phyloP scores from a whole-genome alignment of 1,140 invertebrate species.

The Physella acuta region DNA sequence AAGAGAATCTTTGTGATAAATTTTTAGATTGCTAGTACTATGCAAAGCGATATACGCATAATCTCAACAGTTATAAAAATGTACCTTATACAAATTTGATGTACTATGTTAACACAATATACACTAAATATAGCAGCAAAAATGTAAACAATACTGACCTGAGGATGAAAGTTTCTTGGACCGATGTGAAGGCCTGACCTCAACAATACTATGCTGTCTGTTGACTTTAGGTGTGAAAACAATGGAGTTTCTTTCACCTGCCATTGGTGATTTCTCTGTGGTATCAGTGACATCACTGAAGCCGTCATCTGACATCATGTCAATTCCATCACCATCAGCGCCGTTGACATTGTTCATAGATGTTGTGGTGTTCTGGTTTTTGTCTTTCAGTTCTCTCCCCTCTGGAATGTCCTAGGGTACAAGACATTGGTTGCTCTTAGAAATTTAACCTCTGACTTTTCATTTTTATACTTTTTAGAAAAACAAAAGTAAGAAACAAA shows the following conservation, averaged over 20 bases:
- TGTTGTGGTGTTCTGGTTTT: neutral
- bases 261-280: neutral
- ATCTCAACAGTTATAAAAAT: too few species aligned
- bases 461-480: neutral
- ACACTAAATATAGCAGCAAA: too few species aligned
- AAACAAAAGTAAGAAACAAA: too few species aligned
- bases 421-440: too few species aligned
- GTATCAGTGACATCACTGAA: neutral
- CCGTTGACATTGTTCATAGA: neutral
- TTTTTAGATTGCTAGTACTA: too few species aligned
- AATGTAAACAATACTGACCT: neutral
- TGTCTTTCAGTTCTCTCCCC: neutral
- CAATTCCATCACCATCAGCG: neutral
- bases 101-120: too few species aligned
- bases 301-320: neutral
- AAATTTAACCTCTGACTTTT: neutral
- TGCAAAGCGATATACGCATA: too few species aligned
- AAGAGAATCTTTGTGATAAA: too few species aligned
- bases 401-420: slow-evolving; percentile 18
- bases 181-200: slow-evolving; percentile 12
- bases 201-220: slow-evolving; percentile 1
- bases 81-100: too few species aligned
- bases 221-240: neutral
- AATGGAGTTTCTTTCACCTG: neutral
- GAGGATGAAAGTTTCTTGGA: slow-evolving; percentile 13